Base-by-base conservation (phyloP, 1,140 invertebrate species). In the Amyelois transitella region DNA sequence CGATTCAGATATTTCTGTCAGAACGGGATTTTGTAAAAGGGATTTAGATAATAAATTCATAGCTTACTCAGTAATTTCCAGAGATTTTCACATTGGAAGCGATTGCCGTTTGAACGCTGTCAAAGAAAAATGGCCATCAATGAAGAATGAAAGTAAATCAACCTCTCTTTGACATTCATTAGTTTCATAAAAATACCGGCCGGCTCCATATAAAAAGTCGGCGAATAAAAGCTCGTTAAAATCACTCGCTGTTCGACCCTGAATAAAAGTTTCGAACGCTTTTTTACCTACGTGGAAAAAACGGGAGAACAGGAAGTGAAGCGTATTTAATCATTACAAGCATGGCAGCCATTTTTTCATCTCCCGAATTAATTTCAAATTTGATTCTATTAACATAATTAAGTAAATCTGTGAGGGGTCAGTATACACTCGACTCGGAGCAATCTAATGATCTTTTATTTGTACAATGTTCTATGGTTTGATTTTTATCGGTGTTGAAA, bases 171-270 rank as follows among this genome's bases (percentile, higher is more conserved):
- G 72, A 76, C 72, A 74, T 81, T 81, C 72, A 80, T 81, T 84
- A 84, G 75, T 81, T 76, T 75, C 66, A 69, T 75, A 75, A 80
- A 78, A 83, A 66, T 72, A 65, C 67, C 65, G 62, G 53, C 54
- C 60, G 63, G 55, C 58, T 72, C 44, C 32, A 59, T 62, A 66
- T 53, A 77, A 71, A 74, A 74, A 69, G 56, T 57, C 66, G 48
- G 64, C 58, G 72, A 80, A 77, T 75, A 77, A 80, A 77, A 75
- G 69, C 75, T 81, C 75, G 78, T 86, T 86, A 86, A 86, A 83
- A 76, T 79, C 74, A 76, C 72, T 76, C 75, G 74, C 60, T 69
- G 20, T 58, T 71, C 71, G 72, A 75, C 63, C 71, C 62, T 60
- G 67, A 73, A 77, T 75, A 78, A 81, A 81, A 78, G 67, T 79